Evolutionary conservation across 2,113 vertebrate species (phyloP), one percentile per base, ranked within the genome.

Genomic region (Tragelaphus strepsiceros): DNA sequence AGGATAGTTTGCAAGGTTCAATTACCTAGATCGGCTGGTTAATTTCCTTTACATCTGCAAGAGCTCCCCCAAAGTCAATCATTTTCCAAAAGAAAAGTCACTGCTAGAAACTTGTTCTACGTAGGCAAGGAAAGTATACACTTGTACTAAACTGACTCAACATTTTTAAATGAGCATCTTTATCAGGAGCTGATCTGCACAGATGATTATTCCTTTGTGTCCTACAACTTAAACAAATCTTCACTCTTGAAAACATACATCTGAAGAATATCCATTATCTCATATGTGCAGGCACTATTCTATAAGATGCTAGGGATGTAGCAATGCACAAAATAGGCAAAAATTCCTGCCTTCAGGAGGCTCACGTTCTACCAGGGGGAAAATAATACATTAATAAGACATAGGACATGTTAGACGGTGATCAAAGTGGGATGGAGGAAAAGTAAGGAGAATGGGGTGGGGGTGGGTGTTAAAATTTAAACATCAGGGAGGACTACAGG

Each of bases 1-100:
- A 80, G 56, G 51, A 22, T 58, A 64, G 49, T 93, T 64, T 53
- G 51, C 71, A 91, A 95, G 95, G 46, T 86, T 94, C 96, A 91
- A 59, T 97, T 96, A 96, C 95, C 59, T 39, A 82, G 78, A 93
- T 90, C 53, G 35, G 39, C 51, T 94, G 78, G 94, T 51, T 96
- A 61, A 93, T 94, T 94, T 91, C 87, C 93, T 96, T 74, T 32
- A 77, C 56, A 78, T 83, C 86, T 78, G 78, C 85, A 84, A 91
- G 43, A 30, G 49, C 22, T 84, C 43, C 88, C 80, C 56, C n/a
- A 35, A 83, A 83, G 87, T 94, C 43, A 53, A 74, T 87, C 88
- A 87, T 61, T 96, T 88, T 64, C 64, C 90, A n/a, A 64, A 0
- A 2, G 59, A 77, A 90, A 92, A 87, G 78, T 59, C 94, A 91